Evolutionary conservation across 23 tunicate species (phyloP).

Genomic region (Pegea sp.): DNA sequence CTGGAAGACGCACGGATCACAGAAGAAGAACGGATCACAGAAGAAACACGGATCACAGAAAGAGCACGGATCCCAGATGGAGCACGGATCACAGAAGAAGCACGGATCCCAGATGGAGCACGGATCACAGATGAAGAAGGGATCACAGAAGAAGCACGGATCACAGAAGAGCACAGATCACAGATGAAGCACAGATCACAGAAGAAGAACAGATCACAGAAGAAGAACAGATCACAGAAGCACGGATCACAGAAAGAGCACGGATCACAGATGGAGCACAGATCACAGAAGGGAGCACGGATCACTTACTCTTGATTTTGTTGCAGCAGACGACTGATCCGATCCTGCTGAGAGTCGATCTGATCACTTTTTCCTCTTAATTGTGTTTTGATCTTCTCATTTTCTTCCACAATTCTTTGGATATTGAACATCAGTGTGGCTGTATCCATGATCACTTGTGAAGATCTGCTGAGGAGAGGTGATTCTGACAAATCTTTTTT

Average conservation of each 20-base stretch:
- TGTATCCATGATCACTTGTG: conserved; percentile 45
- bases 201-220: no score
- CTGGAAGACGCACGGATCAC: background rate
- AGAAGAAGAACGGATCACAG: no score
- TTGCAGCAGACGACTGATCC: conserved; percentile 46
- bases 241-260: no score
- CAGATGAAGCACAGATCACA: background rate
- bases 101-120: no score
- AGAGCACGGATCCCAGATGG: no score
- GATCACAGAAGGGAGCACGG: background rate
- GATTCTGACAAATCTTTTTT: conserved; percentile 8
- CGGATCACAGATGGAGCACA: no score
- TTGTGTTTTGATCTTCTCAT: conserved; percentile 36
- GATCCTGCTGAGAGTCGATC: conserved; percentile 47
- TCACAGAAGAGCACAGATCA: no score
- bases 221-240: no score
- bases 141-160: no score
- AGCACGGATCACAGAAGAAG: no score
- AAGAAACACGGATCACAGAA: no score
- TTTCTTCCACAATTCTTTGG: conserved; percentile 67
- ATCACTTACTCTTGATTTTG: conserved; percentile 59
- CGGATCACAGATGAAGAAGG: no score
- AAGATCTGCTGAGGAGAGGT: background rate
- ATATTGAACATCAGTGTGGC: conserved; percentile 27
- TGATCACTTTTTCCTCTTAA: conserved; percentile 44